phyloP scores from a whole-genome alignment of 2,888 invertebrate genomes.

The Campoplex nolae region DNA sequence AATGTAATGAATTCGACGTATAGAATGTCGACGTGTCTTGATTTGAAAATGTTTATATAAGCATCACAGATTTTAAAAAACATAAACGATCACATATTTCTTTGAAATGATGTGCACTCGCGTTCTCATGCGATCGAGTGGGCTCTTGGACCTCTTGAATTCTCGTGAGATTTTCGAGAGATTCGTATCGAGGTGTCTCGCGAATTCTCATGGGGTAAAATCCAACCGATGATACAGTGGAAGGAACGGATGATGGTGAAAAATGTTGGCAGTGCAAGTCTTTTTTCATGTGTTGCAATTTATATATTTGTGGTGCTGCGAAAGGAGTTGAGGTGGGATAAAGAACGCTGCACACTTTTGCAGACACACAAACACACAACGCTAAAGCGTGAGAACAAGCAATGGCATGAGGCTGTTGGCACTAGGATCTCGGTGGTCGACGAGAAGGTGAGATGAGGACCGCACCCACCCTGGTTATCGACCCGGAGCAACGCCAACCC shows the following conservation, averaged over 20 bases:
- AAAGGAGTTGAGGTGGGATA: constrained; percentile 37
- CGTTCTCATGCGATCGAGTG: constrained; percentile 23
- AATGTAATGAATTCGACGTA: no score
- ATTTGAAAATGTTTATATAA: no score
- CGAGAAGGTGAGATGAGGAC: constrained; percentile 75
- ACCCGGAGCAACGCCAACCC: constrained; percentile 77
- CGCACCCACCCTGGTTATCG: constrained; percentile 81
- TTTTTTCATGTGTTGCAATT: not conserved
- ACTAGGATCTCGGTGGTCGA: constrained; percentile 72
- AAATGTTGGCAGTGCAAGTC: constrained; percentile 3
- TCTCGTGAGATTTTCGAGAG: constrained; percentile 36
- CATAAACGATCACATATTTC: not conserved
- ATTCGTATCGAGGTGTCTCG: constrained; percentile 34
- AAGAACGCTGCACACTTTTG: not conserved
- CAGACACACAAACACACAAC: constrained; percentile 1
- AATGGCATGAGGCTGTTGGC: constrained; percentile 57
- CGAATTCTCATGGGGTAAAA: constrained; percentile 19
- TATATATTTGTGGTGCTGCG: constrained; percentile 1
- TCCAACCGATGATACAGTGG: constrained; percentile 21
- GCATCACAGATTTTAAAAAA: not conserved
- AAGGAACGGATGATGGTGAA: not conserved
- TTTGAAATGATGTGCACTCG: not conserved
- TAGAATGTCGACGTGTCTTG: no score
- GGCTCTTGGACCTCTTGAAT: constrained; percentile 49
- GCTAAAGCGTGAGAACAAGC: constrained; percentile 49